phyloP scores from a whole-genome alignment of 2,797 vertebrate species.

The Karalla daura region DNA sequence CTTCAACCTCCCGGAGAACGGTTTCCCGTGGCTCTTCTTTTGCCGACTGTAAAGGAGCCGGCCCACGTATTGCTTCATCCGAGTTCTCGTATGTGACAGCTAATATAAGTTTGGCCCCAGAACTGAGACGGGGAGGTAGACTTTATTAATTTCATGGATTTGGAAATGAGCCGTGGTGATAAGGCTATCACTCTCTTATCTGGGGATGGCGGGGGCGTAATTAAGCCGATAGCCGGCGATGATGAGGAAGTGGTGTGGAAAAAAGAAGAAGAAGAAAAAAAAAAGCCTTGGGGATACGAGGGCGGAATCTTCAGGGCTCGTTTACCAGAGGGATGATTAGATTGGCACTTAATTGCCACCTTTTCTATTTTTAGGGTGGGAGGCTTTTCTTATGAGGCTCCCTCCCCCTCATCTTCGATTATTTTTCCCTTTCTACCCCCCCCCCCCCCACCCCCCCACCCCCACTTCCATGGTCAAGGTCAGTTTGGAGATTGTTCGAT shows the following conservation, averaged over 20 bases:
- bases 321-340: slow-evolving; percentile 80
- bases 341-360: slow-evolving; percentile 80
- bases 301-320: slow-evolving; percentile 77
- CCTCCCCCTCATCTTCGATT: slow-evolving; percentile 37
- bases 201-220: slow-evolving; percentile 76
- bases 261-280: no score
- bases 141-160: slow-evolving; percentile 84
- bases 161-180: slow-evolving; percentile 82
- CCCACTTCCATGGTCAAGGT: slow-evolving; percentile 66
- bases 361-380: slow-evolving; percentile 79
- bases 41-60: slow-evolving; percentile 35
- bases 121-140: slow-evolving; percentile 74
- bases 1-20: slow-evolving; percentile 45
- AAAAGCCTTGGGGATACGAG: slow-evolving; percentile 70
- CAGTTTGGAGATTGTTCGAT: slow-evolving; percentile 56
- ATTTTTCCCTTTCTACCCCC: neutral
- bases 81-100: slow-evolving; percentile 58
- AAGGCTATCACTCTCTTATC: slow-evolving; percentile 82
- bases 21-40: slow-evolving; percentile 45
- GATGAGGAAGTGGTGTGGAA: slow-evolving; percentile 76
- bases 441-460: slow-evolving; percentile 30
- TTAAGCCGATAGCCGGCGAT: slow-evolving; percentile 80
- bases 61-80: slow-evolving; percentile 45
- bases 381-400: slow-evolving; percentile 50
- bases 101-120: slow-evolving; percentile 73